Conservation (phyloP, 2,113 vertebrate genomes). For the Oxyura jamaicensis region DNA sequence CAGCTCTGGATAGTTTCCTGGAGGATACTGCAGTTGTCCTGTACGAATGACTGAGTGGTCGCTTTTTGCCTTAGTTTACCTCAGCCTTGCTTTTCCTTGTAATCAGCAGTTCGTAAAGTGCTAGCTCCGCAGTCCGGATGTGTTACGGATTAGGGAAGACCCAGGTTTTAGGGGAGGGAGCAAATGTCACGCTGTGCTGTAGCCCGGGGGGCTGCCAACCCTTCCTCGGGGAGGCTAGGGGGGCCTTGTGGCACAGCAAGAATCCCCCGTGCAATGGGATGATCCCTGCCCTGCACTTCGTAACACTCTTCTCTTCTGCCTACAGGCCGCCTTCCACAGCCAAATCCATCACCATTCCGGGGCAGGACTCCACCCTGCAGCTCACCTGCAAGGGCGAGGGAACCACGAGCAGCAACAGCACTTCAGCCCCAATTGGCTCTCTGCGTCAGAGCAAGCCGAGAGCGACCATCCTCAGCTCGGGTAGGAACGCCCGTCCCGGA, state of each 20-base stretch:
- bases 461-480: conserved; percentile 85
- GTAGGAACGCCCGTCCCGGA: conserved; percentile 64
- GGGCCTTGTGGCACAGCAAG: neutral
- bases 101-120: neutral
- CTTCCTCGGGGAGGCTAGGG: neutral
- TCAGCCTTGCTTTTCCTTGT: neutral
- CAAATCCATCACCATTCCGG: conserved; percentile 90
- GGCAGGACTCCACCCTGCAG: conserved; percentile 91
- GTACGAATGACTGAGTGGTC: neutral
- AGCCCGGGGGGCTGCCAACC: neutral
- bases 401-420: conserved; percentile 71
- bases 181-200: accelerated
- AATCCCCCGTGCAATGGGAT: accelerated
- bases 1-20: neutral
- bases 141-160: neutral
- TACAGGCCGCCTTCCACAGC: conserved; percentile 85
- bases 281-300: neutral
- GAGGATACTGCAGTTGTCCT: neutral
- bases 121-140: neutral
- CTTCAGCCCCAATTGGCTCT: conserved; percentile 77
- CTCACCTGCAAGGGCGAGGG: conserved; percentile 96
- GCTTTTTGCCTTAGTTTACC: neutral
- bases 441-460: conserved; percentile 81
- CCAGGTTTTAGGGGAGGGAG: neutral
- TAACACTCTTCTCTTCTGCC: neutral